These are phyloP conservation scores for Helobdella robusta DNA, from an alignment of 2,888 invertebrate species.

Conservation along the genomic window DNA sequence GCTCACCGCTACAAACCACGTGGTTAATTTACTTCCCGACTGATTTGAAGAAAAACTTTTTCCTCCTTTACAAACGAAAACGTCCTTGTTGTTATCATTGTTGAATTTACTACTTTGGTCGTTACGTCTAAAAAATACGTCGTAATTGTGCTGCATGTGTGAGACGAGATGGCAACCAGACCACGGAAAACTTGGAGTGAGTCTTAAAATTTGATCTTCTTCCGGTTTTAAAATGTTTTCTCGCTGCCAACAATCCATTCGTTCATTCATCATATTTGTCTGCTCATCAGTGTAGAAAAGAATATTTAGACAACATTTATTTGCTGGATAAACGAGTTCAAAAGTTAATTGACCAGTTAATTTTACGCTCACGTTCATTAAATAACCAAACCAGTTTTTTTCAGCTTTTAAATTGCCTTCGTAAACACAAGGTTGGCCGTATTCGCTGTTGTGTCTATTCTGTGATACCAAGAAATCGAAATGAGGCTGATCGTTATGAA, in stretches of 20 bases:
- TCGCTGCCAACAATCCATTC: constrained; percentile 35
- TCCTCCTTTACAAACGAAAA: constrained; percentile 33
- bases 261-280: constrained; percentile 28
- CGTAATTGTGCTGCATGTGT: too few relatives aligned
- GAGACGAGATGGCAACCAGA: constrained; percentile 33
- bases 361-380: constrained; percentile 32
- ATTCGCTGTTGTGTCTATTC: constrained; percentile 4
- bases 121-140: too few relatives aligned
- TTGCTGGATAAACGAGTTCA: constrained; percentile 32
- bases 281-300: constrained; percentile 35
- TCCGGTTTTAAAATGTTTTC: constrained; percentile 32
- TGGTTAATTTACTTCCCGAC: constrained; percentile 27
- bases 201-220: constrained; percentile 33
- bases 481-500: background rate
- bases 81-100: constrained; percentile 29
- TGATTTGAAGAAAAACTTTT: constrained; percentile 30
- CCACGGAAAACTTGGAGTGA: constrained; percentile 34
- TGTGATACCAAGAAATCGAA: constrained; percentile 6
- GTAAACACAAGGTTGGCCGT: constrained; percentile 33
- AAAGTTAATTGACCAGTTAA: constrained; percentile 31
- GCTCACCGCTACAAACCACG: constrained; percentile 34
- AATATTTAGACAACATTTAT: constrained; percentile 34
- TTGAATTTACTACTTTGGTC: too few relatives aligned
- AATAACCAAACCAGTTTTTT: constrained; percentile 34
- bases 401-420: constrained; percentile 32